Evolutionary conservation across 2,888 invertebrate genomes (phyloP).

Genomic region (Thereva unica): DNA sequence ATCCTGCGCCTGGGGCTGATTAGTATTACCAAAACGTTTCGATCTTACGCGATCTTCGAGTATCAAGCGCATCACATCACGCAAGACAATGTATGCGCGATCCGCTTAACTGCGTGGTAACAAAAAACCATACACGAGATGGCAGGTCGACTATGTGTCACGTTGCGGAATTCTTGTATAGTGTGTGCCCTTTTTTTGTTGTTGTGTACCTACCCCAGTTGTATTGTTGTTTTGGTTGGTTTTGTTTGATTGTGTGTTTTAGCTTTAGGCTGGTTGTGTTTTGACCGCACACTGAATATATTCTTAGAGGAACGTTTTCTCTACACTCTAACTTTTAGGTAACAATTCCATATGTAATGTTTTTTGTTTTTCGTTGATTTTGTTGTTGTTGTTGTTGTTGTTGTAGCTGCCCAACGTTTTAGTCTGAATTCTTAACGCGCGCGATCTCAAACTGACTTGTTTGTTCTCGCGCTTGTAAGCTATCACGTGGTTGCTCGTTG

Average conservation of each 20-base stretch:
- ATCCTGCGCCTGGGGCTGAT: constrained; percentile 31
- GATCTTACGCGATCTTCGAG: constrained; percentile 39
- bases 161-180: constrained; percentile 32
- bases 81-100: constrained; percentile 28
- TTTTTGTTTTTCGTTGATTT: not conserved
- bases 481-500: too few species aligned
- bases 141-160: constrained; percentile 33
- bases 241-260: too few species aligned
- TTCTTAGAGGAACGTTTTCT: constrained; percentile 23
- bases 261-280: constrained; percentile 9
- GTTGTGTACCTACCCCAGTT: too few species aligned
- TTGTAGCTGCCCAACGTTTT: too few species aligned
- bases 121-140: too few species aligned
- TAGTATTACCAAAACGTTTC: constrained; percentile 38
- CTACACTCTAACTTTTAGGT: constrained; percentile 18
- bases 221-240: too few species aligned
- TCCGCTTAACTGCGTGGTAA: constrained; percentile 27
- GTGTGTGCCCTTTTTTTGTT: too few species aligned
- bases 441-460: too few species aligned
- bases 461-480: too few species aligned
- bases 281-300: not conserved
- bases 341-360: not conserved
- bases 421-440: too few species aligned
- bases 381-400: not conserved
- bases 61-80: constrained; percentile 36